These are phyloP conservation scores for Gasterosteus nipponicus DNA, from an alignment of 2,113 vertebrate species.

Conservation along the genomic window DNA sequence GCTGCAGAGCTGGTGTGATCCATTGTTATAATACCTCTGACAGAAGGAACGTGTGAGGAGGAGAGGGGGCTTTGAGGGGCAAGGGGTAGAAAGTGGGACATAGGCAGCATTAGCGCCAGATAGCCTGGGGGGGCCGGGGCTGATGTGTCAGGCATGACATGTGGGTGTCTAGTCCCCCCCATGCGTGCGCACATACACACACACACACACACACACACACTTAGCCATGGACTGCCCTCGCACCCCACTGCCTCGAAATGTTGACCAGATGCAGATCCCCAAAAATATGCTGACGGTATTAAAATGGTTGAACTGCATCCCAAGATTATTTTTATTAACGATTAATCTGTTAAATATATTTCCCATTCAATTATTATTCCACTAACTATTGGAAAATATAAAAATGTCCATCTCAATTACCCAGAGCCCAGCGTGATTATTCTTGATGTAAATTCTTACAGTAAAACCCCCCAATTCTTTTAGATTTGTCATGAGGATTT, in stretches of 20 bases:
- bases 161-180: constrained; percentile 79
- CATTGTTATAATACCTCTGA: constrained; percentile 73
- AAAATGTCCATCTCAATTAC: neutral
- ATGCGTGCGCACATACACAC: constrained; percentile 66
- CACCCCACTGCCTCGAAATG: constrained; percentile 87
- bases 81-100: constrained; percentile 80
- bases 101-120: constrained; percentile 75
- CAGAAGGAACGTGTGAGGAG: constrained; percentile 63
- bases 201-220: constrained; percentile 60
- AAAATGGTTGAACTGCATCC: neutral
- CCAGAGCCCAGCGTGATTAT: neutral
- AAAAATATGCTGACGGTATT: constrained; percentile 17
- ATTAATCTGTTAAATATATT: neutral
- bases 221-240: constrained; percentile 75
- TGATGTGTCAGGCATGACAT: constrained; percentile 81
- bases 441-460: neutral
- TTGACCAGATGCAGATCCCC: constrained; percentile 75
- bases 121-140: constrained; percentile 73
- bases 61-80: constrained; percentile 81
- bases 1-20: constrained; percentile 57
- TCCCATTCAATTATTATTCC: neutral
- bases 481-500: neutral
- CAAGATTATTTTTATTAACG: neutral
- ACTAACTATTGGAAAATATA: neutral
- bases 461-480: neutral